These are phyloP conservation scores for Epinephelus cyanopodus DNA, from an alignment of 2,113 vertebrate species.

Conservation along the genomic window DNA sequence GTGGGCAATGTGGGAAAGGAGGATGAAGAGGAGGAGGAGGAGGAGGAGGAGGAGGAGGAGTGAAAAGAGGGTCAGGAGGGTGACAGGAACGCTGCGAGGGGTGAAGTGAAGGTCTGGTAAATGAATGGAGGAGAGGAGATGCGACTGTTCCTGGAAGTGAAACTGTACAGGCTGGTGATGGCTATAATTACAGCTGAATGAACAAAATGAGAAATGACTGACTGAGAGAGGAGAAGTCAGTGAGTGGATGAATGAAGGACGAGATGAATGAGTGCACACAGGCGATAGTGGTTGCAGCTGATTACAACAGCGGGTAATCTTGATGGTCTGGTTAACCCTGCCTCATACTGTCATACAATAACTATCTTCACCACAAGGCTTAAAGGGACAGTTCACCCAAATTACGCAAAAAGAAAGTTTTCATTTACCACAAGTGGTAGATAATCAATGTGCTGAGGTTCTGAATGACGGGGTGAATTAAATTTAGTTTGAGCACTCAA, in stretches of 20 bases:
- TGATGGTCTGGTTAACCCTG: slow-evolving; percentile 60
- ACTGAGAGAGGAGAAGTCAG: slow-evolving; percentile 36
- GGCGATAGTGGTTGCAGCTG: slow-evolving; percentile 41
- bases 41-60: slow-evolving; percentile 35
- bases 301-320: slow-evolving; percentile 40
- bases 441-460: neutral
- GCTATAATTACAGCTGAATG: slow-evolving; percentile 69
- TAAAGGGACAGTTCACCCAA: slow-evolving; percentile 18
- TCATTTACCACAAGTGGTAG: neutral
- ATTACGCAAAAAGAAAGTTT: neutral
- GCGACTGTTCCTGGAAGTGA: slow-evolving; percentile 51
- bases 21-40: slow-evolving; percentile 46
- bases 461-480: neutral
- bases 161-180: slow-evolving; percentile 36
- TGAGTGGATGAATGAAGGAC: slow-evolving; percentile 51
- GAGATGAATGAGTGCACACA: slow-evolving; percentile 55
- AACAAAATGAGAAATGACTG: slow-evolving; percentile 62
- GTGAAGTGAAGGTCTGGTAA: slow-evolving; percentile 67
- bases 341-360: slow-evolving; percentile 34
- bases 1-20: slow-evolving; percentile 54
- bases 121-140: slow-evolving; percentile 45
- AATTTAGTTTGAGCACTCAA: neutral
- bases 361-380: slow-evolving; percentile 11
- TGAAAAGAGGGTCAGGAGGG: slow-evolving; percentile 69
- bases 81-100: slow-evolving; percentile 59